Evolutionary conservation across 2,113 vertebrate genomes (phyloP).

Genomic region (Pungitius pungitius): DNA sequence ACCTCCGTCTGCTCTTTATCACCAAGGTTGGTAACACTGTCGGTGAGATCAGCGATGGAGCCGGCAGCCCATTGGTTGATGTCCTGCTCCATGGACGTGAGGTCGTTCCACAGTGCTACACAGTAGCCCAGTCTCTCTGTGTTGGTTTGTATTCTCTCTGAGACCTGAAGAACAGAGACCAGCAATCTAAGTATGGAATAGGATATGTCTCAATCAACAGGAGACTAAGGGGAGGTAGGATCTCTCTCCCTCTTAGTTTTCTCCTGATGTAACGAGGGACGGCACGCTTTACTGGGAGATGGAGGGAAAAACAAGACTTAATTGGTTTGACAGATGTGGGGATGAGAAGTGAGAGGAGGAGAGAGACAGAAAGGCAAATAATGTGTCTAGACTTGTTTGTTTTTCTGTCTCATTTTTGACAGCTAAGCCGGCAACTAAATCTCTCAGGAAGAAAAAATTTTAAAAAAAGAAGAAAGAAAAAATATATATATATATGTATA

Average conservation of each 20-base stretch:
- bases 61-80: slow-evolving; percentile 86
- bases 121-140: slow-evolving; percentile 82
- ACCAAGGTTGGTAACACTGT: slow-evolving; percentile 81
- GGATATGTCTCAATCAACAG: slow-evolving; percentile 44
- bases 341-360: slow-evolving; percentile 54
- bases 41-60: slow-evolving; percentile 83
- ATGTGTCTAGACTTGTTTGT: slow-evolving; percentile 77
- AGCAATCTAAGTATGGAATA: slow-evolving; percentile 11
- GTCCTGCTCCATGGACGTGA: slow-evolving; percentile 85
- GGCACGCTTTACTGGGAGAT: slow-evolving; percentile 42
- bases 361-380: slow-evolving; percentile 57
- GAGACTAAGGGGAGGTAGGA: slow-evolving; percentile 5
- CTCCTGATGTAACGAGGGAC: slow-evolving; percentile 41
- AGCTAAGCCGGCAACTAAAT: slow-evolving; percentile 61
- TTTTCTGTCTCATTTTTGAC: slow-evolving; percentile 68
- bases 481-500: too few relatives aligned
- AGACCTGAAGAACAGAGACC: slow-evolving; percentile 77
- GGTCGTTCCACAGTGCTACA: slow-evolving; percentile 88
- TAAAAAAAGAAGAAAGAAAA: slow-evolving; percentile 13
- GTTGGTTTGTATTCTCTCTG: slow-evolving; percentile 90
- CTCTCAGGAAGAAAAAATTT: slow-evolving; percentile 46
- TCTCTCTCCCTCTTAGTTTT: slow-evolving; percentile 34
- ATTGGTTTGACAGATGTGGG: slow-evolving; percentile 74
- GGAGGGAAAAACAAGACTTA: slow-evolving; percentile 59
- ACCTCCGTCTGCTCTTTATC: slow-evolving; percentile 80